Base-by-base conservation (phyloP, 1,140 invertebrate species). In the Camponotus vicinus region DNA sequence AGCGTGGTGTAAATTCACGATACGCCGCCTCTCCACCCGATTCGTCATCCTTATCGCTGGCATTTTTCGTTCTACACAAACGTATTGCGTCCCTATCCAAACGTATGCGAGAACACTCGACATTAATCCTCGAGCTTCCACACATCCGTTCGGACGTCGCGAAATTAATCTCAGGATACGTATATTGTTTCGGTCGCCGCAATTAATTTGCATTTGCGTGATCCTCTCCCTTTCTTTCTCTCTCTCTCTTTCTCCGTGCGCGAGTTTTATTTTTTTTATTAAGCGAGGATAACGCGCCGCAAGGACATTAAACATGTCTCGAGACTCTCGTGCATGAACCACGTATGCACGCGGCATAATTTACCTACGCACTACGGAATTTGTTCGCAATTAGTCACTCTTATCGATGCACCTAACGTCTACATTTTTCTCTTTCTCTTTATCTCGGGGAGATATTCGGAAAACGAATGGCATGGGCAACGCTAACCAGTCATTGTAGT, bases 151-250 rank as follows among this genome's bases (percentile, higher is more conserved):
- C 57, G 49, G 73, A 85, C 82, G 49, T 77, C 45, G 83, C 73
- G 73, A 85, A 85, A 85, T 77, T 85, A 77, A 78, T 85, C 49
- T 85, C 83, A 79, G 61, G 61, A 85, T 66, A 78, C 83, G 63
- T 79, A 45, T 37, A 75, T 83, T 83, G 79, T 83, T 83, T 73
- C 66, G 78, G 78, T 15, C 42, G 79, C 6, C 55, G 79, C 79
- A 63, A 83, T 83, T 83, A 83, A 83, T 89, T 89, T 89, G 77
- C 86, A 64, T 85, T 87, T 59, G 73, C 87, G 86, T 70, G 86
- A 87, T 89, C 61, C 71, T 52, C 4, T 15, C 45, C 3, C 13
- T 49, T 3, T 52, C 15, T 15, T 4, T 18, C 15, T 52, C 4
- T 52, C 13, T 52, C 49, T 52, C 49, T 52, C 13, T 49, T 13